phyloP scores from a whole-genome alignment of 2,888 invertebrate species.

The Drosophila mulleri region DNA sequence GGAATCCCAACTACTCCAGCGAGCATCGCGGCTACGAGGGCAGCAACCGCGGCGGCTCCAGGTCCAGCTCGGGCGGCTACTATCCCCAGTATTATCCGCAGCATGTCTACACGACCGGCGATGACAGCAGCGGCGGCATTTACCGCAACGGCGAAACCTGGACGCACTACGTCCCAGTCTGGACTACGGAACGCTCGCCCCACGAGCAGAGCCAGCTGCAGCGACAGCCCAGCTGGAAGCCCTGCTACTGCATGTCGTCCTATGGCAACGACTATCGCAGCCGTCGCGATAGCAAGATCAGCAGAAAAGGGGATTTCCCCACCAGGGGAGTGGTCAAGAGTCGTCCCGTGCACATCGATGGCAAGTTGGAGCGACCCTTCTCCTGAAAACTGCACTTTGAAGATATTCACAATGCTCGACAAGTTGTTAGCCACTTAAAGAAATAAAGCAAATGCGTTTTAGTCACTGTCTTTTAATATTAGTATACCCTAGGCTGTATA shows the following conservation, averaged over 20 bases:
- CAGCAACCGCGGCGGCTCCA: conserved; percentile 31
- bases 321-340: conserved; percentile 41
- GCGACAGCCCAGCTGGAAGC: conserved; percentile 83
- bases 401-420: background rate
- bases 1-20: conserved; percentile 81
- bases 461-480: background rate
- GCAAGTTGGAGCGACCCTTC: conserved; percentile 82
- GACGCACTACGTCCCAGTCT: conserved; percentile 83
- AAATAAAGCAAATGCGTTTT: background rate
- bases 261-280: conserved; percentile 69
- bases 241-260: conserved; percentile 82
- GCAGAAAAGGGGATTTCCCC: background rate
- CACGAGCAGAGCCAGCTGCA: conserved; percentile 77
- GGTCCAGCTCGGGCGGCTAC: conserved; percentile 46
- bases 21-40: conserved; percentile 71
- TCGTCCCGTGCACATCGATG: conserved; percentile 72
- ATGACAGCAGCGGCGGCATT: conserved; percentile 61
- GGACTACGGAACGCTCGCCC: conserved; percentile 83
- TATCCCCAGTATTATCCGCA: conserved; percentile 79
- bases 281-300: conserved; percentile 69
- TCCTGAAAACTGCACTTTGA: conserved; percentile 44
- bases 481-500: too few species aligned
- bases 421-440: background rate
- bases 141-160: conserved; percentile 81
- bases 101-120: conserved; percentile 72